Evolutionary conservation across 2,888 invertebrate species (phyloP), one percentile per base, ranked within the genome.

Genomic region (Philaethria dido): DNA sequence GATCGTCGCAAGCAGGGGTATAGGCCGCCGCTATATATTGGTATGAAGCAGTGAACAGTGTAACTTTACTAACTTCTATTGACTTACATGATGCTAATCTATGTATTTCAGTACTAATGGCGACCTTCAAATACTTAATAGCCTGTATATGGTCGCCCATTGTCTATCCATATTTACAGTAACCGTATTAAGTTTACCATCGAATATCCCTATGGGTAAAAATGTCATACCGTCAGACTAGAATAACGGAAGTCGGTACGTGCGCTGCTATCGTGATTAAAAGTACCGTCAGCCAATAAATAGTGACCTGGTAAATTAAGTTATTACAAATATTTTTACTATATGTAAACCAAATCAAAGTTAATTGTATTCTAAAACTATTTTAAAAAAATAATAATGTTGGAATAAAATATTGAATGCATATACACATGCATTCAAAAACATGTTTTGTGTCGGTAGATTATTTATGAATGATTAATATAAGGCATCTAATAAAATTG

Each of bases 191-290:
- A 69, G 54, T 75, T 82, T 62, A 79, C 84, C 73, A 86, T 80
- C 78, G 84, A 18, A 57, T 42, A 82, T 86, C 88, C 88, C 88
- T 72, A 85, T 88, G 89, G 90, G 87, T 84, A 89, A 90, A 83
- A 89, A 84, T 91, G 90, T 91, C 90, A 88, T 89, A 86, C 84
- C 88, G 88, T 86, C 86, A 86, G 87, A 84, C 76, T 78, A 90
- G 88, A 89, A 84, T 89, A 90, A 90, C 92, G 91, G 91, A 91
- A 89, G 87, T 77, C 82, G 77, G 75, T 83, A 87, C 81, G 78
- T 73, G 69, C 86, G 79, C 75, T 85, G 70, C 76, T 80, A 69
- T 44, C 59, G n/a, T 50, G 80, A 75, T 66, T 66, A 54, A 16
- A 42, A n/a, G 18, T 33, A 33, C 42, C 60, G n/a, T 44, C n/a